phyloP scores from a whole-genome alignment of 2,113 vertebrate species.

The Toxotes chatareus region DNA sequence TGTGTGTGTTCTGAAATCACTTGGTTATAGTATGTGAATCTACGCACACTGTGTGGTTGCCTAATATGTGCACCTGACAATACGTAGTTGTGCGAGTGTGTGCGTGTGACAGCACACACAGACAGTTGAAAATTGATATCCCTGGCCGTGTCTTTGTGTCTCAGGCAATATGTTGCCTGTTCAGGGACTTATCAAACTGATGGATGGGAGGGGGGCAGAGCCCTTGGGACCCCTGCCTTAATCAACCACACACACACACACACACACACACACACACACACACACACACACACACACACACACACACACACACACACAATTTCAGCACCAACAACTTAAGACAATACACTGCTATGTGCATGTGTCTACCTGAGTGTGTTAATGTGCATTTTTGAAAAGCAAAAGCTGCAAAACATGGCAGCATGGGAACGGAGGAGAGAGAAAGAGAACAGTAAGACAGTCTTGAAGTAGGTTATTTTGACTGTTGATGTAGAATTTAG shows the following conservation, averaged over 20 bases:
- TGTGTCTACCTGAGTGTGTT: neutral
- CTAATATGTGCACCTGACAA: conserved; percentile 20
- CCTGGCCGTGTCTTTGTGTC: conserved; percentile 86
- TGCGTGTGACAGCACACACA: conserved; percentile 72
- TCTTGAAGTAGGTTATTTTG: neutral
- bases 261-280: conserved; percentile 14
- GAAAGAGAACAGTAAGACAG: neutral
- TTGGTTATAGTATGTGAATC: conserved; percentile 1
- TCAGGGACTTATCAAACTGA: conserved; percentile 94
- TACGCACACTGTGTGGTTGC: conserved; percentile 1
- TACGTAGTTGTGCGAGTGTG: conserved; percentile 44
- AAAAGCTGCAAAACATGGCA: conserved; percentile 17
- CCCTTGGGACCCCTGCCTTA: conserved; percentile 88
- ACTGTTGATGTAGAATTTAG: neutral
- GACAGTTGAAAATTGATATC: conserved; percentile 92
- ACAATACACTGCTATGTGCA: conserved; percentile 27
- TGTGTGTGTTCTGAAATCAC: conserved; percentile 15
- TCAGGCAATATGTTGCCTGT: conserved; percentile 95
- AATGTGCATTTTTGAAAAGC: neutral
- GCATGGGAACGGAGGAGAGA: neutral
- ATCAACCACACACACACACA: conserved; percentile 85
- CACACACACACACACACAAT: conserved; percentile 80
- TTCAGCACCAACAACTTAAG: conserved; percentile 85
- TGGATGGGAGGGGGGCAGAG: conserved; percentile 89
- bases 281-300: conserved; percentile 73